Base-by-base conservation (phyloP, 2,797 vertebrate species). In the Chelon labrosus region DNA sequence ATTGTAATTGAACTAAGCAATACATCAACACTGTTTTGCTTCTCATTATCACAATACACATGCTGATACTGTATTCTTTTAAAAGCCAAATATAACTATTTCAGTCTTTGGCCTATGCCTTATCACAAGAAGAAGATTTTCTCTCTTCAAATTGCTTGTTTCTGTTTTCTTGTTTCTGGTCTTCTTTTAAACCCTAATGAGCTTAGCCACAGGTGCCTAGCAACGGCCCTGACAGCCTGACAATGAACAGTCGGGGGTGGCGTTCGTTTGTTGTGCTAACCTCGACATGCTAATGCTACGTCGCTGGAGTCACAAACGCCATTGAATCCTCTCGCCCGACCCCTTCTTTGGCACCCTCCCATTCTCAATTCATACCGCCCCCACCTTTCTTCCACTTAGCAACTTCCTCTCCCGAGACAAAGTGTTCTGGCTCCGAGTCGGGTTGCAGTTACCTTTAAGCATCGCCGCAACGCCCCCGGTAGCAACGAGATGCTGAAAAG, bases 131-230 rank as follows among this genome's bases (percentile, higher is more conserved):
- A 61, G 47, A 77, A 55, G 47, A 56, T 42, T 46, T 63, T 60
- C 63, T 49, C 4, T 38, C 8, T 39, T 71, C 58, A 49, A 70
- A 82, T 58, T 65, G 49, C 38, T 57, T 65, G 65, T 74, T 85
- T 83, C 75, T 73, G 17, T 69, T 82, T 71, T 39, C 55, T n/a
- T n/a, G n/a, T n/a, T 74, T 54, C 75, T 67, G 14, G 7, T 79
- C 81, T 87, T 82, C 86, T 82, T 85, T 89, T 82, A 80, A 82
- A 70, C 75, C 77, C 65, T 88, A 91, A 92, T 89, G 89, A 91
- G 92, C 90, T 90, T 80, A 81, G 82, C 71, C 13, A 42, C 83
- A 71, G 83, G 86, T 78, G 86, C 88, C 77, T 86, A 91, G 91
- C 89, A 93, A 93, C 93, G 38, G 80, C 87, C 79, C 70, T 75